Percentiles rank a stretch among this genome's conserved stretches.
These are phyloP conservation scores for Nerophis ophidion DNA, from an alignment of 2,113 vertebrate genomes.

Conservation along the genomic window DNA sequence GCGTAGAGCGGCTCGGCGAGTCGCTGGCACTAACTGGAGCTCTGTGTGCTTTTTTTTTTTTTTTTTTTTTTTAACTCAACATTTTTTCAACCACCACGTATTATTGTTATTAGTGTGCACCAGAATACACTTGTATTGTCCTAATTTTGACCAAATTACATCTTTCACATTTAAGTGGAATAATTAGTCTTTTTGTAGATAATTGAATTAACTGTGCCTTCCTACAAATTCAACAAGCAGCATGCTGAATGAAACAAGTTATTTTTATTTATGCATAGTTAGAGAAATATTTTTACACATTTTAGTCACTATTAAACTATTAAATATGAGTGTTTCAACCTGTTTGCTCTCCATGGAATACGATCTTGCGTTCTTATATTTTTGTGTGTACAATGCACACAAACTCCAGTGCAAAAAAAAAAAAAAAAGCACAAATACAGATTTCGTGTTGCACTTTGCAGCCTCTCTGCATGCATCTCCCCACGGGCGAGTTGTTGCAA, in stretches of 20 bases:
- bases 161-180: not conserved
- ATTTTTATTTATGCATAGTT: conserved; percentile 21
- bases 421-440: no score
- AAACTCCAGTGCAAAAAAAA: not conserved
- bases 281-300: not conserved
- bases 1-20: not conserved
- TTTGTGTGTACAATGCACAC: not conserved
- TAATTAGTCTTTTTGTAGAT: not conserved
- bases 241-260: conserved; percentile 9
- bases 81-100: no score
- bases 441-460: conserved; percentile 33
- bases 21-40: not conserved
- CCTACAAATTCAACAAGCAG: conserved; percentile 11
- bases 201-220: conserved; percentile 29
- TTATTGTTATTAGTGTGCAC: no score
- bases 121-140: not conserved
- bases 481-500: conserved; percentile 50
- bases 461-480: conserved; percentile 35
- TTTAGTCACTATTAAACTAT: not conserved
- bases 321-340: not conserved
- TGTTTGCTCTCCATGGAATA: not conserved
- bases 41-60: conserved; percentile 4
- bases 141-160: no score
- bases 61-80: not conserved
- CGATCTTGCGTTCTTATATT: no score